phyloP scores from a whole-genome alignment of 2,797 vertebrate species.

The Propithecus deckenii region DNA sequence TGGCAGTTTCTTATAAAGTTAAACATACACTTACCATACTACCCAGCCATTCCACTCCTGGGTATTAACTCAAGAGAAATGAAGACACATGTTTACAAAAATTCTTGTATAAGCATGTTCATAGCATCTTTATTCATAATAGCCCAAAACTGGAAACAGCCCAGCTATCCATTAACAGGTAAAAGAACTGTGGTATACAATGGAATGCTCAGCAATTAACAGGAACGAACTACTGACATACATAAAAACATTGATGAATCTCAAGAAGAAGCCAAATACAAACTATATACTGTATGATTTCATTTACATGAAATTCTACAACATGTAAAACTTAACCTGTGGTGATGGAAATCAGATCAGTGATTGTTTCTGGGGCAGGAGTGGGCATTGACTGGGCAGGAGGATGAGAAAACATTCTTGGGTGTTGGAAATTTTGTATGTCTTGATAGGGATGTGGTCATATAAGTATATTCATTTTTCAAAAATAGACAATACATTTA shows the following conservation, averaged over 20 bases:
- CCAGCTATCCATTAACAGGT: neutral
- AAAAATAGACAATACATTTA: neutral
- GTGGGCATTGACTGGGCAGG: neutral
- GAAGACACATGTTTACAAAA: neutral
- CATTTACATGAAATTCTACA: neutral
- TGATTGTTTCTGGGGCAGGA: neutral
- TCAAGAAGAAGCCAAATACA: neutral
- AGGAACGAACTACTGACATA: neutral
- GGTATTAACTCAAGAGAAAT: constrained; percentile 24
- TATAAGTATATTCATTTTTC: neutral
- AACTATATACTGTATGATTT: neutral
- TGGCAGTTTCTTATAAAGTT: constrained; percentile 19
- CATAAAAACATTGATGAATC: neutral
- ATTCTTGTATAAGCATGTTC: neutral
- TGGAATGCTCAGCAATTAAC: neutral
- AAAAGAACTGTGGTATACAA: neutral
- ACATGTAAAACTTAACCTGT: neutral
- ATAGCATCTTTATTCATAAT: neutral
- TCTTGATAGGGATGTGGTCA: neutral
- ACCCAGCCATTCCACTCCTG: neutral
- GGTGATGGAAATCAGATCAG: neutral
- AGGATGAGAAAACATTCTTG: neutral
- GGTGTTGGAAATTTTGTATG: neutral
- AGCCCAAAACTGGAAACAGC: neutral
- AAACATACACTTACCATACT: neutral